Evolutionary conservation across 2,888 invertebrate genomes (phyloP).

Genomic region (Tipula lateralis): DNA sequence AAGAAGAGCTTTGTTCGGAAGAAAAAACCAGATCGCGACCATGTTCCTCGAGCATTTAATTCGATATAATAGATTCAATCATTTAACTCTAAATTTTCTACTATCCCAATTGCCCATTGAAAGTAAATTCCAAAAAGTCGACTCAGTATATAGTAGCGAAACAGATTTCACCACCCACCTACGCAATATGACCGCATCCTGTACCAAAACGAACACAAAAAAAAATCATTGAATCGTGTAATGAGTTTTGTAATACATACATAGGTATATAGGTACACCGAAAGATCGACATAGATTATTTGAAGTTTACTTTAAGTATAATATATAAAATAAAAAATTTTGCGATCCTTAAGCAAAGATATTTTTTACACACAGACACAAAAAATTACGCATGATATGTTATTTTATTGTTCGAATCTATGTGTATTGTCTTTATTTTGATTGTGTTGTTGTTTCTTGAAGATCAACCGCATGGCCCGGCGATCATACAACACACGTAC

Average conservation of each 20-base stretch:
- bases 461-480: constrained; percentile 24
- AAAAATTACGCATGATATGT: constrained; percentile 7
- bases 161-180: too few relatives aligned
- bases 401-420: background rate
- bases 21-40: too few relatives aligned
- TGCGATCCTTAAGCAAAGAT: background rate
- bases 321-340: too few relatives aligned
- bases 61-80: too few relatives aligned
- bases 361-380: background rate
- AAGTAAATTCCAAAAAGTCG: too few relatives aligned
- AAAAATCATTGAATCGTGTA: constrained; percentile 1
- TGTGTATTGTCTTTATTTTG: background rate
- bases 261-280: too few relatives aligned
- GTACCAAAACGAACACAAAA: background rate
- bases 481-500: background rate
- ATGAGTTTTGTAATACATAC: background rate
- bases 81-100: too few relatives aligned
- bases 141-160: too few relatives aligned
- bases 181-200: background rate
- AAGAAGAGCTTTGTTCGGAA: too few relatives aligned
- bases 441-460: background rate
- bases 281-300: background rate
- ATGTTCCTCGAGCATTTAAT: too few relatives aligned
- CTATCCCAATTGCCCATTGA: too few relatives aligned
- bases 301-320: background rate